These are phyloP conservation scores for Vidua chalybeata DNA, from an alignment of 2,113 vertebrate genomes.

Conservation along the genomic window DNA sequence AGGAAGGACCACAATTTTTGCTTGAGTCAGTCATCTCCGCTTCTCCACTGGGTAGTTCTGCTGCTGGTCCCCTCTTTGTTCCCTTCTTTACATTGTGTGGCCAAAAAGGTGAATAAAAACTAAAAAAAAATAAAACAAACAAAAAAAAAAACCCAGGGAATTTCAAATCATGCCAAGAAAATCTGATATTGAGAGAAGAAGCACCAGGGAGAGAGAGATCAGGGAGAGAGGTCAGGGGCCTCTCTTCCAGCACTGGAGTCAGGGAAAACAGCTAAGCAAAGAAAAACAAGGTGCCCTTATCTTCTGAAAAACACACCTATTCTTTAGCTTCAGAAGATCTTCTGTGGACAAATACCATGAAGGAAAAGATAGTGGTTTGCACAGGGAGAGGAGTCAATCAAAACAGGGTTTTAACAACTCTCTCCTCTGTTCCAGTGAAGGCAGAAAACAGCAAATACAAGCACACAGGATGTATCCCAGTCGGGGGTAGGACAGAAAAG, in stretches of 20 bases:
- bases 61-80: not conserved
- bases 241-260: not conserved
- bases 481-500: not conserved
- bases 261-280: not conserved
- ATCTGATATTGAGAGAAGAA: not conserved
- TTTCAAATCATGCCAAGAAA: not conserved
- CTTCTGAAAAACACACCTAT: not conserved
- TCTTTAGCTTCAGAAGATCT: not conserved
- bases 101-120: not conserved
- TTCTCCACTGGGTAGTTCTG: not conserved
- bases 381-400: not conserved
- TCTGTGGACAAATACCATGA: not conserved
- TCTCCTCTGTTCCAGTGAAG: not conserved
- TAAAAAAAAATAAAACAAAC: not conserved
- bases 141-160: too few relatives aligned
- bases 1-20: not conserved
- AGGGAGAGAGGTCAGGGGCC: not conserved
- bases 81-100: not conserved
- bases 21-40: not conserved
- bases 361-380: not conserved
- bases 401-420: not conserved
- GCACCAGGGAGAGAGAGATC: not conserved
- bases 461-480: not conserved
- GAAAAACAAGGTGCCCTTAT: not conserved
- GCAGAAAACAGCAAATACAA: not conserved